phyloP scores from a whole-genome alignment of 2,888 invertebrate species.

The Chaetogeoica ovagalla region DNA sequence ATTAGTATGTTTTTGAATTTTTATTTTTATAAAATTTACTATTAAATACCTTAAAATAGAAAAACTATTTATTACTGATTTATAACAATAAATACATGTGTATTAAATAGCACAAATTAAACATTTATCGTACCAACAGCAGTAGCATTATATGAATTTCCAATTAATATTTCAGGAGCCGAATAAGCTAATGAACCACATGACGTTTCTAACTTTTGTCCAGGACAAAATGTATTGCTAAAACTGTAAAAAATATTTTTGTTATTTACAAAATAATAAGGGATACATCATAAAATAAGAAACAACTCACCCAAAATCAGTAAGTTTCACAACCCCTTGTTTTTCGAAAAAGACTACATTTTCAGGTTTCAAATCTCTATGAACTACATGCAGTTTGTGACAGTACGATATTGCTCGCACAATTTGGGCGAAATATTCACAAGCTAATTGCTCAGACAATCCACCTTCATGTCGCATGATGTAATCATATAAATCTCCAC shows the following conservation, averaged over 20 bases:
- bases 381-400: conserved; percentile 86
- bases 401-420: conserved; percentile 97
- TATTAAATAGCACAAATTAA: neutral
- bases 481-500: conserved; percentile 97
- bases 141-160: conserved; percentile 98
- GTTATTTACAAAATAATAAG: conserved; percentile 15
- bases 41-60: neutral
- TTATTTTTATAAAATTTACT: neutral
- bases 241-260: conserved; percentile 60
- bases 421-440: conserved; percentile 95
- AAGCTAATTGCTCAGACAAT: conserved; percentile 68
- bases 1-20: neutral
- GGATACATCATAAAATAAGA: neutral
- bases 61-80: neutral
- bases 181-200: conserved; percentile 99
- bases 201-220: conserved; percentile 94
- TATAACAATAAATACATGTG: neutral
- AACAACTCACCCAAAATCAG: conserved; percentile 84
- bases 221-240: conserved; percentile 95
- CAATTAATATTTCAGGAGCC: conserved; percentile 96
- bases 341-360: conserved; percentile 99
- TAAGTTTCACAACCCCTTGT: conserved; percentile 93
- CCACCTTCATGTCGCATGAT: conserved; percentile 89
- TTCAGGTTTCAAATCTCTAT: conserved; percentile 96
- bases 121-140: conserved; percentile 76